Evolutionary conservation across 1,140 invertebrate genomes (phyloP).

Genomic region (Leptonema lineaticorne): DNA sequence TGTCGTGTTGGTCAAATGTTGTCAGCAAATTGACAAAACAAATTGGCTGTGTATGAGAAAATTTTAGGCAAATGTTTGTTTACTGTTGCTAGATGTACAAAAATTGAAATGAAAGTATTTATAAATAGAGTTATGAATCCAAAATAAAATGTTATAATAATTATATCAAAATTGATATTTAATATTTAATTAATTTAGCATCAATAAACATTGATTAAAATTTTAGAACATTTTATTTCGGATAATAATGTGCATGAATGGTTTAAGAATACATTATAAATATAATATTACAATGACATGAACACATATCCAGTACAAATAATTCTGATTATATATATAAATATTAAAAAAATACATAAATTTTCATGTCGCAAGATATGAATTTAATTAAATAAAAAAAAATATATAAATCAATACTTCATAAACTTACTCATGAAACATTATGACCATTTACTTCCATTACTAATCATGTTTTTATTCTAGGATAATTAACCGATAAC

Average conservation of each 20-base stretch:
- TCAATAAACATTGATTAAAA: background rate
- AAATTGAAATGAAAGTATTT: constrained; percentile 1
- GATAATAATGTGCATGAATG: constrained; percentile 16
- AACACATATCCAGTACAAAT: constrained; percentile 9
- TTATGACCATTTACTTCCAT: constrained; percentile 2
- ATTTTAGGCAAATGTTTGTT: constrained; percentile 20
- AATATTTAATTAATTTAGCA: background rate
- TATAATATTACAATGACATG: background rate
- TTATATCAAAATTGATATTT: background rate
- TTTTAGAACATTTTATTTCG: background rate
- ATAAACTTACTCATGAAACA: background rate
- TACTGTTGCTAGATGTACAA: constrained; percentile 20
- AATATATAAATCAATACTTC: too few relatives aligned
- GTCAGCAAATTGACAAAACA: constrained; percentile 2
- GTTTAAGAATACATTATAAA: background rate
- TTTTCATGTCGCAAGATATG: background rate
- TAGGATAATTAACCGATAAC: constrained; percentile 1
- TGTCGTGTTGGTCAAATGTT: constrained; percentile 3
- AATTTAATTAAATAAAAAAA: too few relatives aligned
- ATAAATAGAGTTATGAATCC: background rate
- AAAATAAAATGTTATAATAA: constrained; percentile 2
- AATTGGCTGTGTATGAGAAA: constrained; percentile 20
- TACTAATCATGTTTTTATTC: constrained; percentile 4
- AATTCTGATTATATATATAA: background rate
- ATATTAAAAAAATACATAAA: background rate